These are phyloP conservation scores for Tribolium freemani DNA, from an alignment of 2,888 invertebrate species.

Conservation along the genomic window DNA sequence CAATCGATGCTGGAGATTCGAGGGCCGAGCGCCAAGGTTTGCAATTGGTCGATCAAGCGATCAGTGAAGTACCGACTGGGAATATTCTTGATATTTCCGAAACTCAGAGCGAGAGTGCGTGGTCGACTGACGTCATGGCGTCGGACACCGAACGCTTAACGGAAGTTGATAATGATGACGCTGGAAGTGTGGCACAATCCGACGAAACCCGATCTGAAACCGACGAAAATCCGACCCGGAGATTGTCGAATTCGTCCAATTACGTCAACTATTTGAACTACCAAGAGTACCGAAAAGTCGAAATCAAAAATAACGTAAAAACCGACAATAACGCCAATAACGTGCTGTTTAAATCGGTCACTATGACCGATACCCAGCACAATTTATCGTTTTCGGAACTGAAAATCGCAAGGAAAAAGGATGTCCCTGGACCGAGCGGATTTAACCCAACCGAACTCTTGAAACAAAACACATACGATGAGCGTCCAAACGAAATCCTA, in stretches of 20 bases:
- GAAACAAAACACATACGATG: conserved; percentile 51
- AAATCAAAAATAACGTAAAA: conserved; percentile 57
- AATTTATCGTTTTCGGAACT: conserved; percentile 45
- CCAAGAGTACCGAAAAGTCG: conserved; percentile 55
- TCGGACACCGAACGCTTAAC: conserved; percentile 94
- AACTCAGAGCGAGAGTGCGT: conserved; percentile 95
- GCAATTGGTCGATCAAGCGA: conserved; percentile 63
- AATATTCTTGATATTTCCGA: conserved; percentile 83
- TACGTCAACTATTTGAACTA: conserved; percentile 53
- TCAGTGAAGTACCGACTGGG: conserved; percentile 59
- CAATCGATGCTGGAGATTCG: conserved; percentile 77
- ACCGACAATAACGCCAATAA: conserved; percentile 69
- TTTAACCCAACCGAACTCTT: conserved; percentile 39
- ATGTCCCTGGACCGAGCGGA: conserved; percentile 36
- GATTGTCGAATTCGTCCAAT: conserved; percentile 50
- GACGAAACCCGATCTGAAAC: conserved; percentile 79
- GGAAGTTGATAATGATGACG: conserved; percentile 82
- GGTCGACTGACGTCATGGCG: conserved; percentile 96
- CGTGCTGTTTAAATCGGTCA: conserved; percentile 53
- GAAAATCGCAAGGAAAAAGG: conserved; percentile 31
- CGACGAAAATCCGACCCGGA: conserved; percentile 65
- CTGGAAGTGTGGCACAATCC: conserved; percentile 74
- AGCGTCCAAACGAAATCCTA: conserved; percentile 65
- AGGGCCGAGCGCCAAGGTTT: conserved; percentile 71
- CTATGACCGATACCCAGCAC: conserved; percentile 51